Base-by-base conservation (phyloP, 1,140 invertebrate species). In the Drosophila rhopaloa region DNA sequence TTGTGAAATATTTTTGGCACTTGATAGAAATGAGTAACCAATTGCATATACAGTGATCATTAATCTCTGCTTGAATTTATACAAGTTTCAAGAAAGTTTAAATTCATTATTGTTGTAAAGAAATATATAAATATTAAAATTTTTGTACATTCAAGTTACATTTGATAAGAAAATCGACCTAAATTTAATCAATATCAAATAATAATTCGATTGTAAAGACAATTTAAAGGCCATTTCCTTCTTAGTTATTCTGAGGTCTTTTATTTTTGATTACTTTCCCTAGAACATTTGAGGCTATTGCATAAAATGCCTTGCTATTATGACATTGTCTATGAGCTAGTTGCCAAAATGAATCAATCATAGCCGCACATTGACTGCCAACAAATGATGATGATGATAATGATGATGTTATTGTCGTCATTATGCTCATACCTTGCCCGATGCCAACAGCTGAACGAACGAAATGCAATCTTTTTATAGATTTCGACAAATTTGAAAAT, bases 391-490 rank as follows among this genome's bases (percentile, higher is more conserved):
- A 51, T 61, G 24, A 51, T 78, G 46, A 48, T 65, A 43, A 50
- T 73, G 19, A 41, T 72, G 59, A 47, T 79, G 54, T 38, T 85
- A 68, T 79, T 81, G 80, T 83, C 84, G 76, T 89, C 80, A 86
- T 86, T 83, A 89, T 83, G 84, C 66, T 79, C 76, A 76, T 86
- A 88, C 79, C 83, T 83, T 57, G 74, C 56, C 51, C 59, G 71
- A 88, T 76, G 65, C 70, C 75, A 86, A 88, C 82, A 88, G 83
- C 83, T 88, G 84, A 89, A 89, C 54, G 70, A 75, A 70, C 78
- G 76, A 77, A 76, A 88, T 90, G 79, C 76, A 90, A 90, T 90
- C 86, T 90, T 90, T 90, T 90, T 90, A 83, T 90, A 90, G 86
- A 90, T 90, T 88, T 86, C 86, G 73, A 80, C 86, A 90, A 90